phyloP scores from a whole-genome alignment of 2,888 invertebrate species.

The Helleia helle region DNA sequence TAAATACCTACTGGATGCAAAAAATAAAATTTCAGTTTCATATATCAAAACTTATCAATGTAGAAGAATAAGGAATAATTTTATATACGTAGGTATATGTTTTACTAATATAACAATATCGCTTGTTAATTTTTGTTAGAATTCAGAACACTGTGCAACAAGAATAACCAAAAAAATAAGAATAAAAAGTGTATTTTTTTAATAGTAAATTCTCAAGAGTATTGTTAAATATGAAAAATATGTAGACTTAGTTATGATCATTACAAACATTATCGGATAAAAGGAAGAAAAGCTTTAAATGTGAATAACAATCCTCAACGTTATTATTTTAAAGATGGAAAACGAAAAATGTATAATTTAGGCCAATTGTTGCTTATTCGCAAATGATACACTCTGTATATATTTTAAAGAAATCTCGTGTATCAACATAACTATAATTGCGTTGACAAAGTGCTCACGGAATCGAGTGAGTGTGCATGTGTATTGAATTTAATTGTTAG shows the following conservation, averaged over 20 bases:
- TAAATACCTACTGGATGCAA: not conserved
- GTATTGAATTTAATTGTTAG: not conserved
- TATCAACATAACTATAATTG: not conserved
- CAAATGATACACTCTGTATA: not conserved
- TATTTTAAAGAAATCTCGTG: not conserved
- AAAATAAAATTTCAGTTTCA: not conserved
- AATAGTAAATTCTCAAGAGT: no score
- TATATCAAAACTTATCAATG: not conserved
- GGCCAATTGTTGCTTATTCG: not conserved
- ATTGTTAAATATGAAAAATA: no score
- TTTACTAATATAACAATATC: not conserved
- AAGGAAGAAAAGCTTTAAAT: not conserved
- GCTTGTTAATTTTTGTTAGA: not conserved
- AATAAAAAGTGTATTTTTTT: no score
- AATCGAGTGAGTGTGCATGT: not conserved
- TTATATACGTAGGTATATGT: not conserved
- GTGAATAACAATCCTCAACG: not conserved
- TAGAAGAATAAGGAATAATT: not conserved
- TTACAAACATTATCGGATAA: not conserved
- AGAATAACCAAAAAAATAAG: no score
- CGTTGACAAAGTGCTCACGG: not conserved
- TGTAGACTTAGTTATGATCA: no score
- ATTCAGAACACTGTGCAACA: not conserved
- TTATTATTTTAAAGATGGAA: not conserved
- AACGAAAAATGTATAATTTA: not conserved